Evolutionary conservation across 2,888 invertebrate genomes (phyloP).

Genomic region (Tiphia femorata): DNA sequence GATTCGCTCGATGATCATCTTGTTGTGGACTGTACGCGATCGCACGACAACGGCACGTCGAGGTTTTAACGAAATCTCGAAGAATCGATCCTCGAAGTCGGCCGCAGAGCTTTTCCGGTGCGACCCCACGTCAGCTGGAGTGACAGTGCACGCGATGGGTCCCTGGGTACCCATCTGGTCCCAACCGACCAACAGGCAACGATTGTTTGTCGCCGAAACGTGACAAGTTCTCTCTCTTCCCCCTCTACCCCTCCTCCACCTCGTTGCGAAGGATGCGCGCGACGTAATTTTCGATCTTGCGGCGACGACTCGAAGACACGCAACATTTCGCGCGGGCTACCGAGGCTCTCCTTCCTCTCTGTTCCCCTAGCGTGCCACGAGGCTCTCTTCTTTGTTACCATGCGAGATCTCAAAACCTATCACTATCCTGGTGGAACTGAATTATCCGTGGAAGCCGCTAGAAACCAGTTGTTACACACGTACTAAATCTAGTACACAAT

Average conservation of each 20-base stretch:
- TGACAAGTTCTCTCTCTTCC: conserved; percentile 52
- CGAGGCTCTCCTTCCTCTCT: too few relatives aligned
- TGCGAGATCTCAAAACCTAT: too few relatives aligned
- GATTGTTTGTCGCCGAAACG: conserved; percentile 52
- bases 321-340: too few relatives aligned
- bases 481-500: too few relatives aligned
- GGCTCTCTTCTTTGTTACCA: too few relatives aligned
- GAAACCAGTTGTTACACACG: too few relatives aligned
- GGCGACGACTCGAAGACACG: conserved; percentile 34
- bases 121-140: conserved; percentile 40
- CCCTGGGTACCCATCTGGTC: conserved; percentile 47
- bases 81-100: conserved; percentile 29
- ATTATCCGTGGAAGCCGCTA: too few relatives aligned
- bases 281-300: conserved; percentile 39
- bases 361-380: too few relatives aligned
- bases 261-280: too few relatives aligned
- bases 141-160: conserved; percentile 52
- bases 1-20: conserved; percentile 11
- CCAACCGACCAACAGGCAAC: conserved; percentile 14
- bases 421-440: too few relatives aligned
- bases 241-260: not conserved
- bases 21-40: conserved; percentile 22
- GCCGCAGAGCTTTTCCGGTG: conserved; percentile 49
- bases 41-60: conserved; percentile 4
- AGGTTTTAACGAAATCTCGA: conserved; percentile 33